phyloP scores from a whole-genome alignment of 2,113 vertebrate species.

The Crotalus horridus region DNA sequence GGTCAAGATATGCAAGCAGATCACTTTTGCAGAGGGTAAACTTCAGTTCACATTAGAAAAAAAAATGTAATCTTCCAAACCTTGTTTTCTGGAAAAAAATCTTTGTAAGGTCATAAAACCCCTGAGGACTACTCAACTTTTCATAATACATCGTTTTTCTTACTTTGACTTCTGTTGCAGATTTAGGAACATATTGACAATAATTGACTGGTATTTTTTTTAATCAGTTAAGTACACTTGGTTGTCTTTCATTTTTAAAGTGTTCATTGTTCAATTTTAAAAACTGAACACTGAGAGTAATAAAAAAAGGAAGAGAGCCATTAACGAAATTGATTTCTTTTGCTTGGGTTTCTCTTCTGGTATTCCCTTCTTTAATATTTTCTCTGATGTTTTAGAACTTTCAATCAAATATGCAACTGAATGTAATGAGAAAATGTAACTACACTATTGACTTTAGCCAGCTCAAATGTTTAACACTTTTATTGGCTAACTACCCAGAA shows the following conservation, averaged over 20 bases:
- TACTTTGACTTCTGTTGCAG: constrained; percentile 10
- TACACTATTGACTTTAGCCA: background rate
- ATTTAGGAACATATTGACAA: constrained; percentile 1
- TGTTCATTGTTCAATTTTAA: constrained; percentile 19
- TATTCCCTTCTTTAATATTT: constrained; percentile 14
- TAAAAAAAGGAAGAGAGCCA: background rate
- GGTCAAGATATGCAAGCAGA: background rate
- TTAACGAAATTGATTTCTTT: background rate
- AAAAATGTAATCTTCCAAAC: constrained; percentile 12
- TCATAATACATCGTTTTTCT: background rate
- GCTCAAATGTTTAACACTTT: background rate
- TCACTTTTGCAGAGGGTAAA: background rate
- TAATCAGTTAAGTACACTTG: constrained; percentile 26
- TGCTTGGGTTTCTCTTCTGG: background rate
- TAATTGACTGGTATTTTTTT: background rate
- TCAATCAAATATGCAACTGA: background rate
- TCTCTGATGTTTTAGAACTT: background rate
- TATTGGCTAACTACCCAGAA: background rate
- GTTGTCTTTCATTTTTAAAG: constrained; percentile 26
- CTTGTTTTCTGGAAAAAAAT: background rate
- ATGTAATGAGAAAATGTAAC: constrained; percentile 13
- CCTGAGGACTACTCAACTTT: background rate
- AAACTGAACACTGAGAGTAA: background rate
- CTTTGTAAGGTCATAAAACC: constrained; percentile 23
- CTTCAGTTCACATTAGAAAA: constrained; percentile 12